Conservation (phyloP, 2,888 invertebrate genomes). For the Periphyllus acericola region DNA sequence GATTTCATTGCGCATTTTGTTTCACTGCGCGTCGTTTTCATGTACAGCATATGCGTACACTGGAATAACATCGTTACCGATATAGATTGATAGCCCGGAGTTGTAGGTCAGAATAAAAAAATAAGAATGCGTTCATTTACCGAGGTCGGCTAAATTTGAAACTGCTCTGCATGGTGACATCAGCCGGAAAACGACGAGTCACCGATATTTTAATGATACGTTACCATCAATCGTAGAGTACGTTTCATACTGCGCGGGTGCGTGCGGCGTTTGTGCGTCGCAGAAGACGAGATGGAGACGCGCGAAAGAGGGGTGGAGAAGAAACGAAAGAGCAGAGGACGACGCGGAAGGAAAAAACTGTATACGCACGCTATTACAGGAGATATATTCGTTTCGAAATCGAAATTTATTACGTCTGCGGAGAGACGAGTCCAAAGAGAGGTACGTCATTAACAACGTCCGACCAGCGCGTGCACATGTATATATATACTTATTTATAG, state of each 20-base stretch:
- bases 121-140: not conserved
- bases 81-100: not conserved
- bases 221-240: not conserved
- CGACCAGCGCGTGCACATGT: conserved; percentile 5
- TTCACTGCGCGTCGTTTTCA: too few species aligned
- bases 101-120: not conserved
- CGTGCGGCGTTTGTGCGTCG: not conserved
- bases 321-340: not conserved
- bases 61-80: not conserved
- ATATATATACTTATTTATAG: conserved; percentile 34
- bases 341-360: too few species aligned
- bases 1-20: too few species aligned
- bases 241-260: not conserved
- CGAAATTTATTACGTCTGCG: conserved; percentile 39
- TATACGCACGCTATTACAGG: conserved; percentile 7
- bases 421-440: conserved; percentile 26
- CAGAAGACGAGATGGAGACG: not conserved
- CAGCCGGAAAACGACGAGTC: conserved; percentile 16
- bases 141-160: conserved; percentile 12
- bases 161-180: not conserved
- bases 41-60: not conserved
- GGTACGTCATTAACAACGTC: conserved; percentile 35
- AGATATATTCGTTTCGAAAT: conserved; percentile 43
- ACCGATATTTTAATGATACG: conserved; percentile 17
- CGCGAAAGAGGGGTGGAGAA: not conserved